These are phyloP conservation scores for Calyptomena viridis DNA, from an alignment of 2,113 vertebrate genomes.

Conservation along the genomic window DNA sequence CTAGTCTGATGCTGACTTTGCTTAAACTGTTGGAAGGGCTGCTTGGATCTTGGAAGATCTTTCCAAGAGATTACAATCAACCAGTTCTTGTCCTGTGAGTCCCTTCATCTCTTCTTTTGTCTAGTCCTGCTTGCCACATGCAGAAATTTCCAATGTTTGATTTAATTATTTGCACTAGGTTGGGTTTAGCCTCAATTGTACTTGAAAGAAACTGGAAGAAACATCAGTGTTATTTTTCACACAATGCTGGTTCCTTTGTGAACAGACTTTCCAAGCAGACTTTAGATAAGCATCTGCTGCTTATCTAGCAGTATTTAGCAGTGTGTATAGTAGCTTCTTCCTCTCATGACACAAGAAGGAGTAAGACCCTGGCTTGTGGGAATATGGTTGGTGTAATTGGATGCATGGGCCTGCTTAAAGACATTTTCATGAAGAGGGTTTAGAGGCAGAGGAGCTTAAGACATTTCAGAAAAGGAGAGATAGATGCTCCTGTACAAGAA, in stretches of 20 bases:
- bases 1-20: background rate
- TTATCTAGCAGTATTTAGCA: background rate
- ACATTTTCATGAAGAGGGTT: background rate
- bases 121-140: background rate
- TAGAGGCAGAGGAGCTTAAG: background rate
- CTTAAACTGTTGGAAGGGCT: background rate
- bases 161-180: conserved; percentile 1
- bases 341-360: background rate
- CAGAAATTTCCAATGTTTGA: background rate
- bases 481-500: background rate
- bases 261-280: background rate
- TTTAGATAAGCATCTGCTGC: too few relatives aligned
- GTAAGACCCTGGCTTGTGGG: background rate
- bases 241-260: background rate
- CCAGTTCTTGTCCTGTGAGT: background rate
- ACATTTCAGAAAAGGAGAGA: background rate
- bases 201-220: background rate
- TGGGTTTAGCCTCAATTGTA: background rate
- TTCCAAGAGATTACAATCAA: background rate
- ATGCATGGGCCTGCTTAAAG: background rate
- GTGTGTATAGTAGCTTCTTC: background rate
- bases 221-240: background rate
- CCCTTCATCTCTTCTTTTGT: background rate
- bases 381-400: background rate
- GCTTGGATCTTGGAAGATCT: background rate